Percentiles rank a stretch among this genome's conserved stretches.
These are phyloP conservation scores for Drosophila funebris DNA, from an alignment of 1,140 invertebrate species.

Conservation along the genomic window DNA sequence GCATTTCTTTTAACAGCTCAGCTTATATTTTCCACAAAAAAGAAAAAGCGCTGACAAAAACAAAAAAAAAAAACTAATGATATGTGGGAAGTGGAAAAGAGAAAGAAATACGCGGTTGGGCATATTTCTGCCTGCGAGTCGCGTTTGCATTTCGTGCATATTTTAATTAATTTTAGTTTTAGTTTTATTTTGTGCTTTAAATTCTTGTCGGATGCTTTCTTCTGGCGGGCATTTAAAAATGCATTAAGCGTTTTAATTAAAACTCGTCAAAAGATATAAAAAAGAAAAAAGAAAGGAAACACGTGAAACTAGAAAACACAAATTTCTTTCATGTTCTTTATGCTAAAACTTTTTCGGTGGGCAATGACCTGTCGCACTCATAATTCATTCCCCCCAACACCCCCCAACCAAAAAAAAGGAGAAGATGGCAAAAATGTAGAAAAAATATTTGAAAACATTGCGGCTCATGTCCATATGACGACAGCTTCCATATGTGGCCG, in stretches of 20 bases:
- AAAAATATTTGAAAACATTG: constrained; percentile 19
- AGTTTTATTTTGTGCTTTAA: constrained; percentile 38
- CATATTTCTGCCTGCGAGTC: constrained; percentile 6
- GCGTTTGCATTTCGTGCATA: constrained; percentile 31
- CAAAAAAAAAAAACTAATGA: constrained; percentile 25
- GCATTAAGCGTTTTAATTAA: constrained; percentile 78
- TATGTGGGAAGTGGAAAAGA: constrained; percentile 9
- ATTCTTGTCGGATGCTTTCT: neutral
- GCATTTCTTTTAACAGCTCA: constrained; percentile 24
- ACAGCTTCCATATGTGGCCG: constrained; percentile 67
- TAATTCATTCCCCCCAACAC: constrained; percentile 48
- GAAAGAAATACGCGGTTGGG: neutral
- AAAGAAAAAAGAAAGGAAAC: constrained; percentile 1
- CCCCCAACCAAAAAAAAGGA: neutral
- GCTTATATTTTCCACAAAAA: constrained; percentile 30
- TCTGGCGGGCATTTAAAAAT: constrained; percentile 63
- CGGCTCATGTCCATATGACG: constrained; percentile 25
- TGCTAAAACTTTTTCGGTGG: constrained; percentile 30
- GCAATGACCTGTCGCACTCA: constrained; percentile 36
- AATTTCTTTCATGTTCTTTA: constrained; percentile 22
- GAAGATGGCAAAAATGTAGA: constrained; percentile 4
- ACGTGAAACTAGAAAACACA: too few relatives aligned
- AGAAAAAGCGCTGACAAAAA: neutral
- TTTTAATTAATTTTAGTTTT: constrained; percentile 40
- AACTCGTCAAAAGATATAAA: constrained; percentile 30